These are phyloP conservation scores for Trachelipus rathkii DNA, from an alignment of 1,140 invertebrate species.

Conservation along the genomic window DNA sequence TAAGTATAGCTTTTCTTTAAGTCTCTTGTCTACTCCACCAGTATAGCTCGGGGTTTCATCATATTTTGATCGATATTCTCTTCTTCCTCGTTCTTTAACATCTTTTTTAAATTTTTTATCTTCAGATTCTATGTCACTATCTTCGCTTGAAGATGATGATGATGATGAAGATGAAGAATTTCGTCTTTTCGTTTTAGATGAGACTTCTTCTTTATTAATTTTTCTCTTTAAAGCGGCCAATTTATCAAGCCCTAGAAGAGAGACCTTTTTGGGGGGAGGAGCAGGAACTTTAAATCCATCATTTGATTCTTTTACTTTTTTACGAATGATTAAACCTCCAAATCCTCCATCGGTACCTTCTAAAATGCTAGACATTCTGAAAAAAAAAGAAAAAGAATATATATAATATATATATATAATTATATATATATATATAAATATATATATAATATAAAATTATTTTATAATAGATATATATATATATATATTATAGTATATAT, in stretches of 20 bases:
- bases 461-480: no score
- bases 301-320: not conserved
- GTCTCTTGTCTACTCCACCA: conserved; percentile 78
- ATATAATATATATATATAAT: not conserved
- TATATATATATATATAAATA: no score
- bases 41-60: conserved; percentile 91
- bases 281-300: conserved; percentile 17
- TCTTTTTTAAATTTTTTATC: conserved; percentile 41
- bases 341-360: conserved; percentile 26
- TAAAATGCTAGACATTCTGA: conserved; percentile 23
- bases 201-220: conserved; percentile 26
- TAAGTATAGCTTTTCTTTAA: conserved; percentile 65
- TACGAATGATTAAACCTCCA: conserved; percentile 28
- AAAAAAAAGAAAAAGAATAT: not conserved
- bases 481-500: no score
- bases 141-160: conserved; percentile 18
- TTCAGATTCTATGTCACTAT: conserved; percentile 41
- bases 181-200: conserved; percentile 32
- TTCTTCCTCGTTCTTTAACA: conserved; percentile 41
- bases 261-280: conserved; percentile 19
- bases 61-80: conserved; percentile 69
- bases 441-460: no score
- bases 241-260: conserved; percentile 29
- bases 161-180: conserved; percentile 26
- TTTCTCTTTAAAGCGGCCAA: conserved; percentile 28